phyloP scores from a whole-genome alignment of 2,888 invertebrate species.

The Agrotis exclamationis region DNA sequence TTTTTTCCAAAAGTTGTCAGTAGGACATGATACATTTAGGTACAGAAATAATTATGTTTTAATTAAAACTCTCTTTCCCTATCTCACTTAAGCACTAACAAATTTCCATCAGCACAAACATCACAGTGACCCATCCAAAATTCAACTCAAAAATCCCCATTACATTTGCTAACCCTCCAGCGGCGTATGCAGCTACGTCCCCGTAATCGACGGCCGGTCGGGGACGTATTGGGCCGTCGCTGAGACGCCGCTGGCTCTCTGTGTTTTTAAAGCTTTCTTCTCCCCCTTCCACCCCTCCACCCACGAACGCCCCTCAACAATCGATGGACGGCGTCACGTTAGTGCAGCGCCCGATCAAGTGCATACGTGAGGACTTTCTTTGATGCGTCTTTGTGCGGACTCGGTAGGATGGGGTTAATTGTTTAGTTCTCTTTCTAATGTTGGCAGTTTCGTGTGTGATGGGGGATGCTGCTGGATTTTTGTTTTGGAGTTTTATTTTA shows the following conservation, averaged over 20 bases:
- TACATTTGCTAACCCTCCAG: slow-evolving; percentile 74
- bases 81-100: background rate
- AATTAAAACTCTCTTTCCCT: background rate
- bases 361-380: slow-evolving; percentile 89
- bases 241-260: slow-evolving; percentile 86
- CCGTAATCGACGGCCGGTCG: slow-evolving; percentile 88
- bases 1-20: too few relatives aligned
- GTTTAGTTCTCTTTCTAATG: slow-evolving; percentile 65
- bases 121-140: slow-evolving; percentile 45
- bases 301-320: slow-evolving; percentile 74
- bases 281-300: slow-evolving; percentile 56
- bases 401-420: slow-evolving; percentile 65
- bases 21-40: too few relatives aligned
- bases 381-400: slow-evolving; percentile 83
- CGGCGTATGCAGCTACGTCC: slow-evolving; percentile 80
- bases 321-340: slow-evolving; percentile 89
- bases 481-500: background rate
- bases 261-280: slow-evolving; percentile 84
- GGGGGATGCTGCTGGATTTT: slow-evolving; percentile 10
- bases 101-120: slow-evolving; percentile 15
- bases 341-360: slow-evolving; percentile 87
- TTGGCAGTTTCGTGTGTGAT: slow-evolving; percentile 42
- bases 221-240: slow-evolving; percentile 90
- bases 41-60: background rate
- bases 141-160: slow-evolving; percentile 50